phyloP scores from a whole-genome alignment of 1,140 invertebrate species.

The Callitettix versicolor region DNA sequence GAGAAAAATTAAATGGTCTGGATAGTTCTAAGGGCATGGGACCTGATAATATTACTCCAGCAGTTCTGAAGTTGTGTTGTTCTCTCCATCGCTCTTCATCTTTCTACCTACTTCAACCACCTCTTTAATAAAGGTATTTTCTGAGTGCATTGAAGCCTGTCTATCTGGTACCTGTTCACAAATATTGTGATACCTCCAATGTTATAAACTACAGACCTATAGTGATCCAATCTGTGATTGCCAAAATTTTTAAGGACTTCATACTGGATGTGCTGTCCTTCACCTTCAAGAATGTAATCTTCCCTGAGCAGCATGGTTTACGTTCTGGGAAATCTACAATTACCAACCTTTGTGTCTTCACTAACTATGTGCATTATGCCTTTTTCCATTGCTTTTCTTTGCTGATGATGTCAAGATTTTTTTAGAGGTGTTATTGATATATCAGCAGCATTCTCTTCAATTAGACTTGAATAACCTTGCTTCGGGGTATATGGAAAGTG shows the following conservation, averaged over 20 bases:
- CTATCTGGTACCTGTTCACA: neutral
- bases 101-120: no score
- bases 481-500: neutral
- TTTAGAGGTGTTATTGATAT: no score
- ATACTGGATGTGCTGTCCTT: neutral
- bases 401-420: neutral
- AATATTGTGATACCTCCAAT: neutral
- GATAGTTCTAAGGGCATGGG: no score
- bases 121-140: neutral
- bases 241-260: neutral
- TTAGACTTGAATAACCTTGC: neutral
- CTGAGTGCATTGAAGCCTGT: no score
- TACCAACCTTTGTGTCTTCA: neutral
- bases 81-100: no score
- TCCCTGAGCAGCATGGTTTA: no score
- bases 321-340: neutral
- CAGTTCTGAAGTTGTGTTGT: no score
- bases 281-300: no score
- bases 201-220: neutral
- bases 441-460: neutral
- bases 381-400: no score
- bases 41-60: no score
- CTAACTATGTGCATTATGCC: no score
- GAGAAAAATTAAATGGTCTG: no score
- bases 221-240: neutral